Evolutionary conservation across 1,140 invertebrate genomes (phyloP), one percentile per base, ranked within the genome.

Genomic region (Hyles vespertilio): DNA sequence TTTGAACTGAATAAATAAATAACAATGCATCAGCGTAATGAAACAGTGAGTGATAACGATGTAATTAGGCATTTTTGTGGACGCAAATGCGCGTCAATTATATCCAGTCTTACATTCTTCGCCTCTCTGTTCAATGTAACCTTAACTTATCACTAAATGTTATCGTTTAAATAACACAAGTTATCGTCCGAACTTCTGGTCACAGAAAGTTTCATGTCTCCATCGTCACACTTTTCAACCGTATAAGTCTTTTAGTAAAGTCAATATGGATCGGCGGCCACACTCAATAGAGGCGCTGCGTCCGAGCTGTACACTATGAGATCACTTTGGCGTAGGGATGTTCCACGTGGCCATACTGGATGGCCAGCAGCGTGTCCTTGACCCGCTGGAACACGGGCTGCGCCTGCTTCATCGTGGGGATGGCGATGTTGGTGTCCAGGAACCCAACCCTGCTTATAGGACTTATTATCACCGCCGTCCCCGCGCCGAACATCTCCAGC

Each of bases 401-500:
- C 11, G 89, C 52, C 49, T 96, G 94, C 61, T 95, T 89, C 84
- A 94, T 92, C 2, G 96, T 97, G 61, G 95, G 95, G 59, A 97
- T 92, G 5, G 91, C 70, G 55, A 97, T 89, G 65, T 91, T 76
- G 61, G 92, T 69, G 3, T 91, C 93, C 61, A 93, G 55, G 79
- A 94, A 98, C 44, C 93, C 91, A 55, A 99, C 96, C 36, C 92
- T 90, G 34, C 93, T 94, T 45, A 99, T 93, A 2, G 98, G 98
- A 79, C 95, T 97, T 1, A 99, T 94, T 50, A 98, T 91, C 70
- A 96, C 97, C 0, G 98, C 98, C 12, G 98, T 99, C 55, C 98
- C 98, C 51, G 96, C 92, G 48, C 97, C 98, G 90, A 99, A 99
- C 72, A 98, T 91, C 89, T 99, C 98, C 63, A 98, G 77, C 51